Evolutionary conservation across 2,113 vertebrate species (phyloP), one percentile per base, ranked within the genome.

Genomic region (Oreochromis aureus): DNA sequence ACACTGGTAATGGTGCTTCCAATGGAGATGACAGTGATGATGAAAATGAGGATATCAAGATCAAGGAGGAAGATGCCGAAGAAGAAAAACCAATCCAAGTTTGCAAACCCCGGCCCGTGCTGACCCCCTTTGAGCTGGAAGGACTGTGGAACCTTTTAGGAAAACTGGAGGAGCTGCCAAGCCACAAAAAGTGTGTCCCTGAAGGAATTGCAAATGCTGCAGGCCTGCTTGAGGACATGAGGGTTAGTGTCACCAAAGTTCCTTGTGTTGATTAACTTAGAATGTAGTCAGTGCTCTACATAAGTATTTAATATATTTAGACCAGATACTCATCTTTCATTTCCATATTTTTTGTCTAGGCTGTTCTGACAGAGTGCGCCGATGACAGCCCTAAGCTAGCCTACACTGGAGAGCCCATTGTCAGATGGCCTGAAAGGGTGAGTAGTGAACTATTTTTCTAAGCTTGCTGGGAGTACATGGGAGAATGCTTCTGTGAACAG

Each of bases 401-500:
- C 92, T 98, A 98, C 96, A 98, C 98, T 93, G 99, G 98, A 93
- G 89, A 97, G 89, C 98, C 99, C 41, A 99, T 99, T 76, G 97
- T 99, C 89, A 97, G 97, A 97, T 99, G 98, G 98, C 98, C 98
- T 61, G 97, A 98, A 95, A 98, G 98, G 95, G 98, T 97, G 96
- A 97, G 97, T 92, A 94, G 7, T 41, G 46, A 30, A 51, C 5
- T 63, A 6, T 53, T 30, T 3, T 46, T 30, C 61, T 5, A n/a
- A n/a, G 8, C 15, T 3, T 55, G 4, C 19, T 44, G 10, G 13
- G 13, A 81, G 10, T 34, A 76, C 10, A 10, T 8, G 5, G 6
- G 10, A 15, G n/a, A n/a, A 54, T 24, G 9, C 22, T 18, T 61
- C 12, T 16, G 10, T 82, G 39, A 46, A 19, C 53, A 54, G 19